Evolutionary conservation across 2,797 vertebrate species (phyloP).

Genomic region (Smutsia temminckii): DNA sequence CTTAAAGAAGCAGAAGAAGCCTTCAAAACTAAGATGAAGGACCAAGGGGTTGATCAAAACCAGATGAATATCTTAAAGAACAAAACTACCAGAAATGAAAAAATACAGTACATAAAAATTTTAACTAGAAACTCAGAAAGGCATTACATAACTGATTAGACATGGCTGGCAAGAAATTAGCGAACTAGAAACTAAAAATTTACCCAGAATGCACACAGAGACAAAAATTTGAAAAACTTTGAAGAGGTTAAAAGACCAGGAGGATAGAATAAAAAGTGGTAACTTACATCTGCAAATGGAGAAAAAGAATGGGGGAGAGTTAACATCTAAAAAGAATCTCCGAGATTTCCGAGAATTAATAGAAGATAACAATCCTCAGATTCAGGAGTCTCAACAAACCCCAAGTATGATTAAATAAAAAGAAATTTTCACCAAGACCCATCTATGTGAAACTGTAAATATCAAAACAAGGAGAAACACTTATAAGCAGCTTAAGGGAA

Average conservation of each 20-base stretch:
- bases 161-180: background rate
- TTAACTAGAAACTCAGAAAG: conserved; percentile 19
- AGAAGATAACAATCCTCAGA: background rate
- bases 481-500: background rate
- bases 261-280: background rate
- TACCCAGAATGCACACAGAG: background rate
- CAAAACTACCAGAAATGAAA: conserved; percentile 11
- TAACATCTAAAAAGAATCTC: background rate
- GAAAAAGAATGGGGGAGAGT: background rate
- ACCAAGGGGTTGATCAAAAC: background rate
- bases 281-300: background rate
- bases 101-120: conserved; percentile 2
- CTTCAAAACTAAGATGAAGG: background rate
- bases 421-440: background rate
- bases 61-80: background rate
- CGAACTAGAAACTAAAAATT: background rate
- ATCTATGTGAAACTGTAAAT: background rate
- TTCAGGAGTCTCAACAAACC: background rate
- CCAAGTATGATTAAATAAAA: background rate
- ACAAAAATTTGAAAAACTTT: background rate
- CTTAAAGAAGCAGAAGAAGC: background rate
- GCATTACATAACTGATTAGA: background rate
- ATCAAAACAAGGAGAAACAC: background rate
- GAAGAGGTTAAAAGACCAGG: background rate
- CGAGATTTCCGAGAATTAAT: background rate